phyloP scores from a whole-genome alignment of 1,140 invertebrate species.

The Pentalonia nigronervosa region DNA sequence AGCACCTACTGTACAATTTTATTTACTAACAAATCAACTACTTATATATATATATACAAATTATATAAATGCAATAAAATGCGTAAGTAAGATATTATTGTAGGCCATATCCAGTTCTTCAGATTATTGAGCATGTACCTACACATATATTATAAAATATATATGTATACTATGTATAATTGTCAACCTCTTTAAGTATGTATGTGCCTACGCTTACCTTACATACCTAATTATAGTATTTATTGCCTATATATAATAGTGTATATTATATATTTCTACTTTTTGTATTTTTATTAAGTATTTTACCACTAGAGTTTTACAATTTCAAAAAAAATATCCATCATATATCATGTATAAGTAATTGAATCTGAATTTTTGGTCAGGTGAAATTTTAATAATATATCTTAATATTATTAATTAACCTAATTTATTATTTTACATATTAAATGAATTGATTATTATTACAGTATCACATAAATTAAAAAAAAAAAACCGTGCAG shows the following conservation, averaged over 20 bases:
- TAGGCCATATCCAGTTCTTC: neutral
- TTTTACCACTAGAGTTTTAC: neutral
- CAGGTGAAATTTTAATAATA: neutral
- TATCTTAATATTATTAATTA: neutral
- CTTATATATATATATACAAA: neutral
- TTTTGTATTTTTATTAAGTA: neutral
- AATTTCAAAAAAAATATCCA: neutral
- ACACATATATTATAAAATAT: neutral
- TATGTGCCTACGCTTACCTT: neutral
- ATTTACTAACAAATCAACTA: neutral
- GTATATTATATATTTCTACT: no score
- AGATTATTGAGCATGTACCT: neutral
- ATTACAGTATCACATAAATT: constrained; percentile 7
- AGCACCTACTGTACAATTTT: constrained; percentile 17
- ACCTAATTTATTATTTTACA: neutral
- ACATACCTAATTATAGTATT: neutral
- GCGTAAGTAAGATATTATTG: neutral
- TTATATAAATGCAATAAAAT: constrained; percentile 7
- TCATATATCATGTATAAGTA: neutral
- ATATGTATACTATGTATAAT: neutral
- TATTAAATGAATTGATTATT: neutral
- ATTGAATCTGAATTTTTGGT: neutral
- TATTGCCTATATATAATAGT: neutral
- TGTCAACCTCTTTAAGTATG: neutral
- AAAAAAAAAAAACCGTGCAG: neutral